Evolutionary conservation across 2,888 invertebrate genomes (phyloP), one percentile per base, ranked within the genome.

Genomic region (Coremacera marginata): DNA sequence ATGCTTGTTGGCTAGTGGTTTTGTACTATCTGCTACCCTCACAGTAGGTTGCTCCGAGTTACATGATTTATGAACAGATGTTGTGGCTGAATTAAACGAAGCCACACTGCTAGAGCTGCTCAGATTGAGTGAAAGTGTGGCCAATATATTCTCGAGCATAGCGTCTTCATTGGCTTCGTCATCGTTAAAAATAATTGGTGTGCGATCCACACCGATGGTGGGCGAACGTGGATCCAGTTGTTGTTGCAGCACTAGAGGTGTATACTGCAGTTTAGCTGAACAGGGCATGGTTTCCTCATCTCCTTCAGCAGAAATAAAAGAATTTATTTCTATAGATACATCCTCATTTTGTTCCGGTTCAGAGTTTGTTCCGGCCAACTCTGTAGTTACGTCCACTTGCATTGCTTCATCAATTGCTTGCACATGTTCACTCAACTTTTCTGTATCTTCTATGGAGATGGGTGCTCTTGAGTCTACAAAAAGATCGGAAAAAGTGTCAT

Each of bases 401-500:
- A 70, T 63, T 34, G 16, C 27, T 49, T 75, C 57, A n/a, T 52
- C 49, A 9, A 25, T 1, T 19, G 57, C 51, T 8, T 34, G 60
- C 16, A 0, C 5, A 27, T 5, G 0, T 34, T 65, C 9, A 2
- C 16, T 14, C 11, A 57, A 4, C 11, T 44, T 34, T 71, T 71
- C 70, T 25, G 70, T 5, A 25, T n/a, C 37, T 8, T 7, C n/a
- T 52, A 70, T 25, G 5, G 31, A 34, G n/a, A 11, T 34, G 0
- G 84, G 83, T 0, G 81, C 80, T 57, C 84, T 85, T 0, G 86
- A 83, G 63, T 88, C 88, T 14, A 88, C 86, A 79, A 88, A 88
- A 8, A 88, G 82, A 80, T 88, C 87, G 5, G 88, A 82, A 74
- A 88, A 88, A 2, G 88, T 88, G 70, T 88, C 89, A 70, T 88